A percentile compares a stretch with the other conserved stretches of the same genome.
Conservation (phyloP, 1,140 invertebrate genomes). For the Pissodes strobi region DNA sequence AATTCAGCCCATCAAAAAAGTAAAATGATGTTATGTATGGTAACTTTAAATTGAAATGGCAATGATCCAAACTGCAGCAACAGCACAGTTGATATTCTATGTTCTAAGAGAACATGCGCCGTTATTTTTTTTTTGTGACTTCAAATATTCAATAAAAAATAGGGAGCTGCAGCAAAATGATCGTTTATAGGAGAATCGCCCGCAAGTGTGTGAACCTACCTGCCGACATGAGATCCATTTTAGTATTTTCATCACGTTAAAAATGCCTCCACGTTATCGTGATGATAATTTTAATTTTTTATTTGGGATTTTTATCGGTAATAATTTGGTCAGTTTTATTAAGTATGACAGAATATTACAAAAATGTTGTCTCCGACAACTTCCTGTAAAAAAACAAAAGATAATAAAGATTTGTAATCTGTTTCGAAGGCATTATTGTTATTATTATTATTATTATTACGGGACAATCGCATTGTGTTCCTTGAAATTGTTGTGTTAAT, state of each 20-base stretch:
- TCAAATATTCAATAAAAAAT: not conserved
- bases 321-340: constrained; percentile 22
- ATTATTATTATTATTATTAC: too few relatives aligned
- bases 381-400: not conserved
- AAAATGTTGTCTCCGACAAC: constrained; percentile 13
- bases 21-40: too few relatives aligned
- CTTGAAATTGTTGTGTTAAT: too few relatives aligned
- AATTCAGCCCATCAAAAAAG: too few relatives aligned
- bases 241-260: constrained; percentile 37
- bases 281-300: constrained; percentile 36
- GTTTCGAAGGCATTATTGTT: too few relatives aligned
- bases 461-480: too few relatives aligned
- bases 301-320: constrained; percentile 30
- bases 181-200: constrained; percentile 19
- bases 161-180: not conserved
- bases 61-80: too few relatives aligned
- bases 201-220: constrained; percentile 20
- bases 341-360: constrained; percentile 17
- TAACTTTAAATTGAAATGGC: too few relatives aligned
- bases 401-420: too few relatives aligned
- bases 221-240: constrained; percentile 29
- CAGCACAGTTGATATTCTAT: too few relatives aligned
- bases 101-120: too few relatives aligned
- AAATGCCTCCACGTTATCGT: constrained; percentile 32
- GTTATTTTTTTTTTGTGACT: too few relatives aligned